Evolutionary conservation across 1,140 invertebrate genomes (phyloP).

Genomic region (Tetranychus urticae): DNA sequence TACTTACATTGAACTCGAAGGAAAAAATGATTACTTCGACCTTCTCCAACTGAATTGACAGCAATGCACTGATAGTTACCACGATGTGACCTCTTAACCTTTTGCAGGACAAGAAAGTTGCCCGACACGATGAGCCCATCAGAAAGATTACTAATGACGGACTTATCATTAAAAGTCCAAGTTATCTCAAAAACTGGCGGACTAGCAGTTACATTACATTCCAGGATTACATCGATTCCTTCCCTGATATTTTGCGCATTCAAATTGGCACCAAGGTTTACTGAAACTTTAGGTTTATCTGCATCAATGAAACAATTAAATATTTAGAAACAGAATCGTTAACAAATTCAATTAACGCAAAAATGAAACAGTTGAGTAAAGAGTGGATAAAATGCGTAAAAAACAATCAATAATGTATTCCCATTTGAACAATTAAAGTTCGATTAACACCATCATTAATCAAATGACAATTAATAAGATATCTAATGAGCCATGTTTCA

Average conservation of each 20-base stretch:
- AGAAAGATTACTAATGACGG: slow-evolving; percentile 20
- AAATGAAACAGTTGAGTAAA: too few relatives aligned
- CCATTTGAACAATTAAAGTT: too few relatives aligned
- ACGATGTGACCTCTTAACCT: slow-evolving; percentile 14
- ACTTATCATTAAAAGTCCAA: slow-evolving; percentile 12
- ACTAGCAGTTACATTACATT: slow-evolving; percentile 13
- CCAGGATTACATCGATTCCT: slow-evolving; percentile 14
- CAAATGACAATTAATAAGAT: too few relatives aligned
- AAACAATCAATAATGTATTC: too few relatives aligned
- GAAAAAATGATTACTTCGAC: slow-evolving; percentile 49
- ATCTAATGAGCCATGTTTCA: too few relatives aligned
- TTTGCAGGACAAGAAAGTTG: slow-evolving; percentile 28
- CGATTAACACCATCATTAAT: too few relatives aligned
- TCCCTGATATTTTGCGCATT: slow-evolving; percentile 10
- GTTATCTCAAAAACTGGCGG: slow-evolving; percentile 12
- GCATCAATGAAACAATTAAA: too few relatives aligned
- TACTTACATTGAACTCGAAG: slow-evolving; percentile 70
- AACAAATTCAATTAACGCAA: too few relatives aligned
- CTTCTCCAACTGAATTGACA: slow-evolving; percentile 62
- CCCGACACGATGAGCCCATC: slow-evolving; percentile 52
- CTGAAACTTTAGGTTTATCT: background rate
- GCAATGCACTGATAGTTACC: slow-evolving; percentile 55
- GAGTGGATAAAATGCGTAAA: too few relatives aligned
- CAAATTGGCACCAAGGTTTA: slow-evolving; percentile 11
- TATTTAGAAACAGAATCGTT: too few relatives aligned